Evolutionary conservation across 2,888 invertebrate species (phyloP), one percentile per base, ranked within the genome.

Genomic region (Eremobia ochroleuca): DNA sequence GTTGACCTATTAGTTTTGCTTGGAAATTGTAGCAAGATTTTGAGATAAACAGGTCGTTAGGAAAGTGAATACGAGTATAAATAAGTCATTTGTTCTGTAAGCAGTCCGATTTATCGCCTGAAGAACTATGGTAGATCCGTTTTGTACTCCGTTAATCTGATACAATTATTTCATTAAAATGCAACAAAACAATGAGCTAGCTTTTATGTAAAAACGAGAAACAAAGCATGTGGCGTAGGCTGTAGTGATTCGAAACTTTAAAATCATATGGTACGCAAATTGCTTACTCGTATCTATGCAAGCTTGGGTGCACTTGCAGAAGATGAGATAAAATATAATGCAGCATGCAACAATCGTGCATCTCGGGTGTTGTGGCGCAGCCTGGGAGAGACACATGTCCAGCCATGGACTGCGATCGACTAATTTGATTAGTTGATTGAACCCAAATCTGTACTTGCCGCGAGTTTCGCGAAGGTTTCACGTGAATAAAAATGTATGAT

Each of bases 1-100:
- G 13, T 49, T 40, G 15, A 71, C 58, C 25, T 67, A 59, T 68
- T 79, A 68, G 34, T 58, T 66, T 61, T 0, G 2, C 8, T 70
- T 6, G 0, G 31, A 71, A 49, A 28, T 46, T 55, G 25, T 52
- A 55, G 28, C 8, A 68, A 68, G 40, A 28, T 58, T 40, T 67
- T 34, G 37, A 49, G 4, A 28, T 64, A 67, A 83, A 18, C 15
- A 49, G 8, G 34, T 55, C 25, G 25, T 52, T 61, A 8, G 8
- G 18, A 21, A 79, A 79, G 55, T 9, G 9, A 61, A 55, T 61
- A 31, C 46, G 34, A 31, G n/a, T n/a, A 9, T 9, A 40, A 1
- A 28, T 66, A 43, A 34, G 49, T 55, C 34, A 52, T 31, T 5
- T 34, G 37, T 21, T 49, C 0, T 9, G 0, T 25, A n/a, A 0